Percentiles rank a stretch among this genome's conserved stretches.
Evolutionary conservation across 2,113 vertebrate genomes (phyloP).

Genomic region (Cyanistes caeruleus): DNA sequence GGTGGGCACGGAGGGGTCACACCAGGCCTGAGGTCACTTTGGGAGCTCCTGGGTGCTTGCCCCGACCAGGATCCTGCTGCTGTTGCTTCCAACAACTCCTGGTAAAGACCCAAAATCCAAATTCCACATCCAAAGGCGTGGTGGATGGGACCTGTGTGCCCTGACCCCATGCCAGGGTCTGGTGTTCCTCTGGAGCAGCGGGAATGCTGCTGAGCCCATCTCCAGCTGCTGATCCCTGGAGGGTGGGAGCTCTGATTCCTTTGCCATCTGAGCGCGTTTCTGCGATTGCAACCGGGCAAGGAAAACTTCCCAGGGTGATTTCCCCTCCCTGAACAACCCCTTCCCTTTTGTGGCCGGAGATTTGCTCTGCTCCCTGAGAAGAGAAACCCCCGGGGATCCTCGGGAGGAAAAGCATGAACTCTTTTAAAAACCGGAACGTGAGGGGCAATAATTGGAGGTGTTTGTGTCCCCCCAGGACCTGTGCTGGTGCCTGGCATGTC

Average conservation of each 20-base stretch:
- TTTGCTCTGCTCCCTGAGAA: neutral
- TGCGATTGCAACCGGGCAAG: neutral
- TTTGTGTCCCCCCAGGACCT: neutral
- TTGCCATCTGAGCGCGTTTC: rapidly evolving
- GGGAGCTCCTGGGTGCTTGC: neutral
- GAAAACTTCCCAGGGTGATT: neutral
- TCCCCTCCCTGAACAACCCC: neutral
- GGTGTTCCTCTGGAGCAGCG: rapidly evolving
- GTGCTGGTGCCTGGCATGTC: neutral
- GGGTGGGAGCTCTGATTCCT: rapidly evolving
- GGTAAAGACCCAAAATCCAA: neutral
- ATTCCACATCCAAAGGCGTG: rapidly evolving
- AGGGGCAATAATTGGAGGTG: rapidly evolving
- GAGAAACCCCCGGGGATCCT: neutral
- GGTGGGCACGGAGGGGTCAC: rapidly evolving
- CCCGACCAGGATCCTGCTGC: rapidly evolving
- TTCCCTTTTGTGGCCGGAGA: neutral
- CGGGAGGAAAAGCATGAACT: rapidly evolving
- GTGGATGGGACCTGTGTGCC: too few relatives aligned
- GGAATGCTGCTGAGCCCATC: neutral
- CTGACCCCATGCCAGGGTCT: rapidly evolving
- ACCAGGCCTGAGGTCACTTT: rapidly evolving
- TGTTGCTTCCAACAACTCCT: neutral
- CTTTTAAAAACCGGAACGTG: rapidly evolving
- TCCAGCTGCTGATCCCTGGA: neutral